phyloP scores from a whole-genome alignment of 2,113 vertebrate species.

The Arizona elegans region DNA sequence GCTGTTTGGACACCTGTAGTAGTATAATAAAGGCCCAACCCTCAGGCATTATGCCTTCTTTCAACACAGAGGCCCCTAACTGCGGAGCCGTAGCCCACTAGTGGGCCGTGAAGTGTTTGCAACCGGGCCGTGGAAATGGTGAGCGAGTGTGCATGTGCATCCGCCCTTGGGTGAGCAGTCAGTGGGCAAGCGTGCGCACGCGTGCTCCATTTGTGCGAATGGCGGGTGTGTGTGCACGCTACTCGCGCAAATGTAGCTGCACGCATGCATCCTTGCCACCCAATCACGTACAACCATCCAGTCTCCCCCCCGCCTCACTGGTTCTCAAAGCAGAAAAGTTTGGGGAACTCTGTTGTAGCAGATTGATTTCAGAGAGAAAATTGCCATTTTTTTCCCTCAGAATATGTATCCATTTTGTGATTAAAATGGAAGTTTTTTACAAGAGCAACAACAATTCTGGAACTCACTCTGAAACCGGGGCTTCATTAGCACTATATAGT shows the following conservation, averaged over 20 bases:
- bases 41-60: not conserved
- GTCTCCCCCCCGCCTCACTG: not conserved
- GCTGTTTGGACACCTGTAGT: not conserved
- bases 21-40: not conserved
- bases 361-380: not conserved
- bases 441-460: not conserved
- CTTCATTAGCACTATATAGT: not conserved
- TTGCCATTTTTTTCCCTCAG: not conserved
- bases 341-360: not conserved
- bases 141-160: fast-evolving
- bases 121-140: not conserved
- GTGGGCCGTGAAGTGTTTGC: not conserved
- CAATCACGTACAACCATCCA: fast-evolving
- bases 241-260: not conserved
- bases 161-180: not conserved
- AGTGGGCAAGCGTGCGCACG: fast-evolving
- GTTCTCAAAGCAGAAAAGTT: not conserved
- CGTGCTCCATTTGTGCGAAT: not conserved
- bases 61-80: not conserved
- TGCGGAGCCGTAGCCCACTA: not conserved
- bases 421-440: not conserved
- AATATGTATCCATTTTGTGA: not conserved
- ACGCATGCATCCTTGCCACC: not conserved
- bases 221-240: fast-evolving
- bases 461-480: not conserved